Evolutionary conservation across 2,888 invertebrate species (phyloP).

Genomic region (Sycophila texana): DNA sequence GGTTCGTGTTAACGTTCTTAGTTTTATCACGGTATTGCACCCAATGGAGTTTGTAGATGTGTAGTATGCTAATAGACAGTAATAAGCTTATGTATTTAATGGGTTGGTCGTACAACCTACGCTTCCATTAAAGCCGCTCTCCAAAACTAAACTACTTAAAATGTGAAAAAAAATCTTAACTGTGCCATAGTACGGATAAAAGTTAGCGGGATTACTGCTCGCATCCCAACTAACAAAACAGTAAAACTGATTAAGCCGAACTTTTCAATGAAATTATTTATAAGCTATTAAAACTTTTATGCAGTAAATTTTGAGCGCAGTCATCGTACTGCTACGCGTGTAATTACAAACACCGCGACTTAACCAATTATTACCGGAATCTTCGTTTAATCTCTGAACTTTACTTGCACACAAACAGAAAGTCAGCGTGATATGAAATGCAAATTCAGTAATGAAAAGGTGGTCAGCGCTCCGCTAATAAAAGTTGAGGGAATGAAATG

Average conservation of each 20-base stretch:
- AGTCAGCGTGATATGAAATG: no score
- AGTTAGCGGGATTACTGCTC: background rate
- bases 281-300: no score
- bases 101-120: slow-evolving; percentile 34
- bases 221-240: background rate
- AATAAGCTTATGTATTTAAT: slow-evolving; percentile 56
- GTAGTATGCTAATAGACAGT: slow-evolving; percentile 52
- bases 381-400: no score
- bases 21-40: slow-evolving; percentile 47
- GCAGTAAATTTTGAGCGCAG: no score
- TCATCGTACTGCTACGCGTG: no score
- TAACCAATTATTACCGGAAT: no score
- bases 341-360: no score
- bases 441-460: no score
- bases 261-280: no score
- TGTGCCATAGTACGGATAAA: slow-evolving; percentile 12
- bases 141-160: slow-evolving; percentile 38
- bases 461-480: no score
- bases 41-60: slow-evolving; percentile 53
- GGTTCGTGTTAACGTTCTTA: slow-evolving; percentile 54
- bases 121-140: slow-evolving; percentile 39
- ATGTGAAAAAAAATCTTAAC: slow-evolving; percentile 17
- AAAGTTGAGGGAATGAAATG: no score
- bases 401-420: no score
- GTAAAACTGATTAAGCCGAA: background rate